phyloP scores from a whole-genome alignment of 2,113 vertebrate species.

The Candoia aspera region DNA sequence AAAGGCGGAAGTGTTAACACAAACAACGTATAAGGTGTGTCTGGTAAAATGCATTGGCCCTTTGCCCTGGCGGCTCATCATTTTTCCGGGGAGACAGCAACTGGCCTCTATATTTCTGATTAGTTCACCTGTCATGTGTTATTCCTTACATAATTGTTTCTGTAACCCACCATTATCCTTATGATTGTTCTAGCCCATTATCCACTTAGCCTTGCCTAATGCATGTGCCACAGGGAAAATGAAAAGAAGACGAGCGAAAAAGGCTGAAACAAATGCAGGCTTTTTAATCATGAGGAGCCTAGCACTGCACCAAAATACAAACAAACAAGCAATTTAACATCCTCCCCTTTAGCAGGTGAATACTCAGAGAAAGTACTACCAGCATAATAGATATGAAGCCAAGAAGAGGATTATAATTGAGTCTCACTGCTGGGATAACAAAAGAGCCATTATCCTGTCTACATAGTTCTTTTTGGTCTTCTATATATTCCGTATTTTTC shows the following conservation, averaged over 20 bases:
- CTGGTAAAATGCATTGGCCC: conserved; percentile 65
- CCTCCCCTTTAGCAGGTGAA: conserved; percentile 4
- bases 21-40: not conserved
- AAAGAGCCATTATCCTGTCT: not conserved
- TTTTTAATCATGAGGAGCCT: conserved; percentile 47
- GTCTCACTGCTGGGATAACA: not conserved
- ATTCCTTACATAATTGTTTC: conserved; percentile 72
- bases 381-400: conserved; percentile 34
- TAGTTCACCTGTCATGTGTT: conserved; percentile 69
- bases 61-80: conserved; percentile 65
- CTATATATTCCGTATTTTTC: not conserved
- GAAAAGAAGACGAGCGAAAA: not conserved
- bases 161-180: conserved; percentile 69
- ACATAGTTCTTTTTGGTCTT: not conserved
- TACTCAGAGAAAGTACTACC: conserved; percentile 21
- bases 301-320: conserved; percentile 53
- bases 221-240: conserved; percentile 46
- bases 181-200: conserved; percentile 68
- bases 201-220: conserved; percentile 64
- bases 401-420: not conserved
- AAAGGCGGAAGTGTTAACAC: not conserved
- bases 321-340: conserved; percentile 26
- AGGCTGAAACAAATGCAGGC: conserved; percentile 17
- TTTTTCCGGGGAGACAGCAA: conserved; percentile 62
- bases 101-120: conserved; percentile 66